phyloP scores from a whole-genome alignment of 2,888 invertebrate genomes.

The Trimorus sp. region DNA sequence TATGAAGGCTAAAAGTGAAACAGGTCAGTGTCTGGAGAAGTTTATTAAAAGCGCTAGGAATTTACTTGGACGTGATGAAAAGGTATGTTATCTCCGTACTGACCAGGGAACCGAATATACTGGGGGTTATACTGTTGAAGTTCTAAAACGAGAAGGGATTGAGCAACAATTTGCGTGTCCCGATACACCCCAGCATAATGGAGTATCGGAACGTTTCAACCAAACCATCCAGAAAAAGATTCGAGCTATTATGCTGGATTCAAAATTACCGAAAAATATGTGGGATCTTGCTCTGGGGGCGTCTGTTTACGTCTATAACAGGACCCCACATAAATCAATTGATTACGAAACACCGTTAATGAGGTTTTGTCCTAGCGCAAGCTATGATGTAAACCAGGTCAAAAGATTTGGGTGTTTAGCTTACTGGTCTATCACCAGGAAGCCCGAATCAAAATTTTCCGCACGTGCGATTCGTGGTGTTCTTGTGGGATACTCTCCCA shows the following conservation, averaged over 20 bases:
- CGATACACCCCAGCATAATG: constrained; percentile 28
- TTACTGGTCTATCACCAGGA: constrained; percentile 6
- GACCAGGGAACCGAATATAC: constrained; percentile 61
- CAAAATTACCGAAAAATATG: constrained; percentile 60
- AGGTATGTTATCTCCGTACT: constrained; percentile 63
- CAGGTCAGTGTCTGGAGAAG: not conserved
- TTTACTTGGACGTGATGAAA: constrained; percentile 44
- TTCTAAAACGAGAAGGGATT: constrained; percentile 21
- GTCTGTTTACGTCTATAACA: constrained; percentile 49
- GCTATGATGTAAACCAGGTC: constrained; percentile 31
- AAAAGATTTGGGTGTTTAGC: constrained; percentile 7
- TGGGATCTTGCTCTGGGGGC: constrained; percentile 64
- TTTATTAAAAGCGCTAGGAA: constrained; percentile 49
- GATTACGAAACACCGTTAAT: constrained; percentile 39
- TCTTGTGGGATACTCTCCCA: not conserved
- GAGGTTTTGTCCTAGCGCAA: constrained; percentile 34
- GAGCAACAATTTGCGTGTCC: constrained; percentile 10
- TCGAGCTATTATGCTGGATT: constrained; percentile 51
- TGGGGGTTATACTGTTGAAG: constrained; percentile 40
- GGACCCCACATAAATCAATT: constrained; percentile 56
- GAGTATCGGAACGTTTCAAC: constrained; percentile 58
- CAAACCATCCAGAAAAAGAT: constrained; percentile 52
- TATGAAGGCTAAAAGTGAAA: not conserved
- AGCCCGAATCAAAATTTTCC: constrained; percentile 13
- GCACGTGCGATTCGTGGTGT: constrained; percentile 2